Evolutionary conservation across 2,888 invertebrate genomes (phyloP).

Genomic region (Mesorhabditis spiculigera): DNA sequence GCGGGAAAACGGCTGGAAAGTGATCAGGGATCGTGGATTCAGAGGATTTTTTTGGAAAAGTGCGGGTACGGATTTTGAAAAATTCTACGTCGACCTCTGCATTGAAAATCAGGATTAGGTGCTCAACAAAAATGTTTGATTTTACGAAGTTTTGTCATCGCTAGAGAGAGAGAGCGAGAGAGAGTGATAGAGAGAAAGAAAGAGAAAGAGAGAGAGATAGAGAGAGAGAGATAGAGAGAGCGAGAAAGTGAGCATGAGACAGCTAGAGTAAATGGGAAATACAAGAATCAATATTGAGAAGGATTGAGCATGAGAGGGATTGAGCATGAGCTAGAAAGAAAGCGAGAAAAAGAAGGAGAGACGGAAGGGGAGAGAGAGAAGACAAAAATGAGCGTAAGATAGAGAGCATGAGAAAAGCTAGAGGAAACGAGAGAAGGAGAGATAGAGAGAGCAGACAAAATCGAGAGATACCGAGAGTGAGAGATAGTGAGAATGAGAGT

Average conservation of each 20-base stretch:
- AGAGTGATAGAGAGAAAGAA: not conserved
- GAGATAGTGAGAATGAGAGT: too few species aligned
- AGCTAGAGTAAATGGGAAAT: not conserved
- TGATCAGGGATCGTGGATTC: too few species aligned
- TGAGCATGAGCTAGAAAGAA: not conserved
- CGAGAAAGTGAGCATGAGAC: not conserved
- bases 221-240: not conserved
- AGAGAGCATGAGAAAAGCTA: too few species aligned
- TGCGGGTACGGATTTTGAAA: too few species aligned
- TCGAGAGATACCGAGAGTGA: too few species aligned
- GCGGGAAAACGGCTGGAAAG: too few species aligned
- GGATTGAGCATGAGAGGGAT: not conserved
- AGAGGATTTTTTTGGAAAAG: too few species aligned
- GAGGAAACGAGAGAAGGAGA: too few species aligned
- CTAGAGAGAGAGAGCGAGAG: not conserved
- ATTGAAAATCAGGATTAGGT: too few species aligned
- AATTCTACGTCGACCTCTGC: too few species aligned
- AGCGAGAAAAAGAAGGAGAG: not conserved
- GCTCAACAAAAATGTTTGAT: too few species aligned
- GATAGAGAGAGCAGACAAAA: too few species aligned
- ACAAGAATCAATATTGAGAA: not conserved
- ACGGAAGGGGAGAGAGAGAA: not conserved
- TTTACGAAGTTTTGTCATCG: not conserved
- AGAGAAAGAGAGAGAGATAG: not conserved
- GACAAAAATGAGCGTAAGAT: not conserved